Evolutionary conservation across 2,113 vertebrate genomes (phyloP).

Genomic region (Ceyx margarethae): DNA sequence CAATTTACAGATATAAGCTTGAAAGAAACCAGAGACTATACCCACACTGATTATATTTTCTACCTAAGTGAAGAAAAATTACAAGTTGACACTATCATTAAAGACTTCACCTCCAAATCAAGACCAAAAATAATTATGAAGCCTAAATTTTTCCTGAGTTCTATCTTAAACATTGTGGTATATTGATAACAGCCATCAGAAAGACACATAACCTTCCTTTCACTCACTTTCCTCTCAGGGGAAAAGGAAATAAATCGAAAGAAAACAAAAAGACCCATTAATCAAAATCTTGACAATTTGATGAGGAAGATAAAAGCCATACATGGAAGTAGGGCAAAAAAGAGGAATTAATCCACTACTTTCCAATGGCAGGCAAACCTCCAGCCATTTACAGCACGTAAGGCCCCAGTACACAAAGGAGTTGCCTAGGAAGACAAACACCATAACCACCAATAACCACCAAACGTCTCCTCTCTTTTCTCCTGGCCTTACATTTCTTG

Average conservation of each 20-base stretch:
- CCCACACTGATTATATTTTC: not conserved
- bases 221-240: accelerated
- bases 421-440: not conserved
- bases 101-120: not conserved
- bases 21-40: not conserved
- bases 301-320: not conserved
- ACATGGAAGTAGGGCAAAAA: not conserved
- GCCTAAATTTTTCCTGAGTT: not conserved
- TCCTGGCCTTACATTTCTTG: not conserved
- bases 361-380: not conserved
- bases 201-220: not conserved
- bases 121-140: not conserved
- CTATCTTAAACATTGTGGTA: not conserved
- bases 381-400: not conserved
- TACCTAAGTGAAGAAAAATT: not conserved
- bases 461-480: not conserved
- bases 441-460: not conserved
- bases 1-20: not conserved
- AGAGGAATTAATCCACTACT: not conserved
- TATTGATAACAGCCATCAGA: not conserved
- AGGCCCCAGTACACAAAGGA: not conserved
- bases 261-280: not conserved
- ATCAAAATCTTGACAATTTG: not conserved
- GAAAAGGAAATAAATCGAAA: not conserved
- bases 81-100: not conserved